These are phyloP conservation scores for Canis aureus DNA, from an alignment of 2,113 vertebrate genomes.

Conservation along the genomic window DNA sequence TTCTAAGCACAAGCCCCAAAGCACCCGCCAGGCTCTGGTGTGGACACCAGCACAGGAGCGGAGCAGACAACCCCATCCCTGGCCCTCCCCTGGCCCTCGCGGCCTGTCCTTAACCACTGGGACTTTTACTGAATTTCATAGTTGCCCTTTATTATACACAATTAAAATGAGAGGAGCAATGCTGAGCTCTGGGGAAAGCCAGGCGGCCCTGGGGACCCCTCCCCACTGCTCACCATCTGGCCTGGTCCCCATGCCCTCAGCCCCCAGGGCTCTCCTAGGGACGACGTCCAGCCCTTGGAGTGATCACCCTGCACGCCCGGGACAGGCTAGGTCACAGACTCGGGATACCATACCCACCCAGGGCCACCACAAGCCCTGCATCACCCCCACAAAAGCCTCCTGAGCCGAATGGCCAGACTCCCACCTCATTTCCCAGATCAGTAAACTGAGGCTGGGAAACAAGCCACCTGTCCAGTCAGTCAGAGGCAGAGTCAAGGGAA, in stretches of 20 bases:
- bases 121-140: fast-evolving
- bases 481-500: neutral
- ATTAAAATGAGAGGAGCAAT: neutral
- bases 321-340: neutral
- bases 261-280: neutral
- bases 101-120: fast-evolving
- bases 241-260: neutral
- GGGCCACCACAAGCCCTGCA: neutral
- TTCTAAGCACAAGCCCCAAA: fast-evolving
- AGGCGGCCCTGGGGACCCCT: neutral
- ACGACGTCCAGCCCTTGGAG: too few relatives aligned
- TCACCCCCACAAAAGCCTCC: neutral
- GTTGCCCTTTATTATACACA: neutral
- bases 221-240: neutral
- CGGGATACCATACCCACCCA: neutral
- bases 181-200: neutral
- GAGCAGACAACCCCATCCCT: neutral
- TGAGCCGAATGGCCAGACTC: too few relatives aligned
- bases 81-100: neutral
- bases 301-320: neutral
- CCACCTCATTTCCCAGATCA: neutral
- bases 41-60: neutral
- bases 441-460: neutral
- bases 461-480: neutral
- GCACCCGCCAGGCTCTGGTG: fast-evolving